Percentiles rank a stretch among this genome's conserved stretches.
These are phyloP conservation scores for Drosophila eohydei DNA, from an alignment of 2,888 invertebrate genomes.

Conservation along the genomic window DNA sequence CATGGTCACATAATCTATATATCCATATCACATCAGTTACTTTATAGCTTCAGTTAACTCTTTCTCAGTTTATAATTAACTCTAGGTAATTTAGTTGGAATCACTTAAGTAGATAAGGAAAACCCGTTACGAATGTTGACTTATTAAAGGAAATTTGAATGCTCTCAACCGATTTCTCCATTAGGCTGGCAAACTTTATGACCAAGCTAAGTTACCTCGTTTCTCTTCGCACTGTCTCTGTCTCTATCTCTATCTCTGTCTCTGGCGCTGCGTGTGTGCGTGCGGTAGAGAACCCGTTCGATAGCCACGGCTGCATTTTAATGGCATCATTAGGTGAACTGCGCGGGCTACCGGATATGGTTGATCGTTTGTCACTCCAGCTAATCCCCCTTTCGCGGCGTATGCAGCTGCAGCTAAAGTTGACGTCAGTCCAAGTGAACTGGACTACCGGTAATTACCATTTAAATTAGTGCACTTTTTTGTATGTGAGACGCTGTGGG, in stretches of 20 bases:
- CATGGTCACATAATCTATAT: not conserved
- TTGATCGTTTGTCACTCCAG: conserved; percentile 74
- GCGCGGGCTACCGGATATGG: conserved; percentile 75
- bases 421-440: not conserved
- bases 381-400: conserved; percentile 48
- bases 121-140: conserved; percentile 9
- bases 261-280: not conserved
- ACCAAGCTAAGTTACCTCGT: not conserved
- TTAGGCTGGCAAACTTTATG: conserved; percentile 23
- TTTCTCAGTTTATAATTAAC: conserved; percentile 8
- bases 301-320: conserved; percentile 60
- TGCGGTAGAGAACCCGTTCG: conserved; percentile 37
- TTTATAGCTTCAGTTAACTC: not conserved
- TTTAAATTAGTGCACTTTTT: conserved; percentile 76
- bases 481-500: not conserved
- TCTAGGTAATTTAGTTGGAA: conserved; percentile 4
- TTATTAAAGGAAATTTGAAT: conserved; percentile 20
- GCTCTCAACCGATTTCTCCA: conserved; percentile 9
- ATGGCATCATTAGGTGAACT: conserved; percentile 72
- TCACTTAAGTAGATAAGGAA: conserved; percentile 2
- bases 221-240: not conserved
- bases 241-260: not conserved
- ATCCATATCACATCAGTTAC: not conserved
- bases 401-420: conserved; percentile 29
- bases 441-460: conserved; percentile 62